Percentiles rank a stretch among this genome's conserved stretches.
These are phyloP conservation scores for Solen grandis DNA, from an alignment of 1,140 invertebrate species.

Conservation along the genomic window DNA sequence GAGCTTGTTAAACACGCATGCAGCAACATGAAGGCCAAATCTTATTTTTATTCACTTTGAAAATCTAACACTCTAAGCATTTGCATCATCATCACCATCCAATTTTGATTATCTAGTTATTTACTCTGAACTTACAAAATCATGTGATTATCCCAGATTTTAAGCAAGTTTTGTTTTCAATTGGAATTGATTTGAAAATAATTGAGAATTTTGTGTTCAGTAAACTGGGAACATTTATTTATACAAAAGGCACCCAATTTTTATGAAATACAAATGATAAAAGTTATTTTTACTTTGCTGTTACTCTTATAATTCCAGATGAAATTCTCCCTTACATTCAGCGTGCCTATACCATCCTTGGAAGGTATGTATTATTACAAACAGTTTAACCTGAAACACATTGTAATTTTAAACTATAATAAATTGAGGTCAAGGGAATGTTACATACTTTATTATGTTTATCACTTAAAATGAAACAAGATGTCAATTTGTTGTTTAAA, in stretches of 20 bases:
- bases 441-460: background rate
- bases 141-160: too few relatives aligned
- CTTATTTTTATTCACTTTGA: too few relatives aligned
- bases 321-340: constrained; percentile 72
- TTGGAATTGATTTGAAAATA: background rate
- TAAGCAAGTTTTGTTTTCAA: too few relatives aligned
- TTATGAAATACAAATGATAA: background rate
- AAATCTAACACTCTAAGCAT: too few relatives aligned
- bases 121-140: background rate
- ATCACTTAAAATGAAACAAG: background rate
- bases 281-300: background rate
- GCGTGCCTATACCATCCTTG: constrained; percentile 70
- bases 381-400: background rate
- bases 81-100: too few relatives aligned
- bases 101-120: too few relatives aligned
- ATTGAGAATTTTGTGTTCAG: background rate
- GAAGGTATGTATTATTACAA: constrained; percentile 64
- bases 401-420: background rate
- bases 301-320: constrained; percentile 67
- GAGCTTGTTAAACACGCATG: too few relatives aligned
- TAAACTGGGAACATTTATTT: background rate
- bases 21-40: too few relatives aligned
- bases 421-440: background rate
- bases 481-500: too few relatives aligned
- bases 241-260: background rate